phyloP scores from a whole-genome alignment of 2,797 vertebrate genomes.

The Lagodon rhomboides region DNA sequence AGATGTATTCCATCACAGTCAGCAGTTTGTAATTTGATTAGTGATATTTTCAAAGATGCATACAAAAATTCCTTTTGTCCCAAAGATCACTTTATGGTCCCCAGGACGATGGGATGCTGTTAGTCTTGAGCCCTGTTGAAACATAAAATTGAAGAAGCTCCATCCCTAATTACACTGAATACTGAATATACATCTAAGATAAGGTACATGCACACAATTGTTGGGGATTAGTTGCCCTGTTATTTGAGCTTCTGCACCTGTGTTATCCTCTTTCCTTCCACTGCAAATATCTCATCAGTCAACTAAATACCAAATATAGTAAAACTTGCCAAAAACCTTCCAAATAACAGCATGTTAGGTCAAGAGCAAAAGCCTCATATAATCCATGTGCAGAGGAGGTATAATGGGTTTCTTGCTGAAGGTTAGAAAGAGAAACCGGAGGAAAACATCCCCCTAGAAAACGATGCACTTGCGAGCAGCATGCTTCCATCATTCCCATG shows the following conservation, averaged over 20 bases:
- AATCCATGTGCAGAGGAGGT: conserved; percentile 27
- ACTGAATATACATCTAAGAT: neutral
- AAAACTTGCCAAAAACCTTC: conserved; percentile 34
- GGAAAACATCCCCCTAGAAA: conserved; percentile 53
- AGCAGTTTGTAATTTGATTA: too few relatives aligned
- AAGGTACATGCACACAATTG: neutral
- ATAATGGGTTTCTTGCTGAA: conserved; percentile 51
- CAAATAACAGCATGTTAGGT: conserved; percentile 36
- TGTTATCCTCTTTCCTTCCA: conserved; percentile 66
- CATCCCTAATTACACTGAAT: neutral
- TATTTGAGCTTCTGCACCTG: conserved; percentile 20
- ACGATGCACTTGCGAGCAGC: conserved; percentile 86
- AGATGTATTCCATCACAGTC: too few relatives aligned
- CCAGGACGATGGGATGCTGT: too few relatives aligned
- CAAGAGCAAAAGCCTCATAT: conserved; percentile 21
- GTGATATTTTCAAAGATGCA: too few relatives aligned
- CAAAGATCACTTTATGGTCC: too few relatives aligned
- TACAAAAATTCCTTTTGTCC: too few relatives aligned
- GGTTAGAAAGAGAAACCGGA: conserved; percentile 48
- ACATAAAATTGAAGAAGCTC: conserved; percentile 9
- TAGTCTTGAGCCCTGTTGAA: neutral
- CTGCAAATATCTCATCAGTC: conserved; percentile 54
- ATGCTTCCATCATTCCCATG: conserved; percentile 95
- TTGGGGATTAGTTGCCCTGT: neutral
- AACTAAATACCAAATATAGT: conserved; percentile 12